Conservation (phyloP, 2,888 invertebrate genomes). For the Sepiola atlantica region DNA sequence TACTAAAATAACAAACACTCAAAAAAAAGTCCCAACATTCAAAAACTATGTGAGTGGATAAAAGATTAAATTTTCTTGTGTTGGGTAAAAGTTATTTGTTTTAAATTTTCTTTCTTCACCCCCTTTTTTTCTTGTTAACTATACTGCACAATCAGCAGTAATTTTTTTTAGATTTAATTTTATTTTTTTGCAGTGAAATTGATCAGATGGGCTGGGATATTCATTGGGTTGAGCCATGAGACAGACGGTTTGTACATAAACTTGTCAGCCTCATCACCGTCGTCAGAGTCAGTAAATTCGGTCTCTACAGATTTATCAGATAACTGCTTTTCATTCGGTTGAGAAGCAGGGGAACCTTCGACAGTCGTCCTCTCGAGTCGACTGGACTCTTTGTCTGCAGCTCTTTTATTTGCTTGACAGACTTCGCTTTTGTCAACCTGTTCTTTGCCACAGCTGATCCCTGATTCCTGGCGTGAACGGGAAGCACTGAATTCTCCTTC, state of each 20-base stretch:
- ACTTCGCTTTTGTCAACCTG: neutral
- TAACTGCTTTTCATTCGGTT: neutral
- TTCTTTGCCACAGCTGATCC: neutral
- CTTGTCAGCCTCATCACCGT: no score
- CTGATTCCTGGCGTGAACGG: neutral
- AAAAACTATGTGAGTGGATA: no score
- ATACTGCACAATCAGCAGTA: neutral
- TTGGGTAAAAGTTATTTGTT: no score
- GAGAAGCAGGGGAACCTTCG: neutral
- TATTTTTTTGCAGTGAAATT: neutral
- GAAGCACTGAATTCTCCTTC: neutral
- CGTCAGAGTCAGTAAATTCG: neutral
- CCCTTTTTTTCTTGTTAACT: no score
- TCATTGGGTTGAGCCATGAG: conserved; percentile 15
- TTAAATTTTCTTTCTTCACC: no score
- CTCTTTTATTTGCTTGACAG: neutral
- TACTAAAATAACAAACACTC: no score
- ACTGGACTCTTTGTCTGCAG: neutral
- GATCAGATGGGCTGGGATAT: neutral
- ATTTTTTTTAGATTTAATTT: neutral
- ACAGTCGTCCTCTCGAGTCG: neutral
- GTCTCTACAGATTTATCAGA: fast-evolving
- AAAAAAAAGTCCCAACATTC: no score
- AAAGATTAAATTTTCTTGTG: no score
- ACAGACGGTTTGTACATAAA: neutral